These are phyloP conservation scores for Oppia nitens DNA, from an alignment of 1,140 invertebrate species.

Conservation along the genomic window DNA sequence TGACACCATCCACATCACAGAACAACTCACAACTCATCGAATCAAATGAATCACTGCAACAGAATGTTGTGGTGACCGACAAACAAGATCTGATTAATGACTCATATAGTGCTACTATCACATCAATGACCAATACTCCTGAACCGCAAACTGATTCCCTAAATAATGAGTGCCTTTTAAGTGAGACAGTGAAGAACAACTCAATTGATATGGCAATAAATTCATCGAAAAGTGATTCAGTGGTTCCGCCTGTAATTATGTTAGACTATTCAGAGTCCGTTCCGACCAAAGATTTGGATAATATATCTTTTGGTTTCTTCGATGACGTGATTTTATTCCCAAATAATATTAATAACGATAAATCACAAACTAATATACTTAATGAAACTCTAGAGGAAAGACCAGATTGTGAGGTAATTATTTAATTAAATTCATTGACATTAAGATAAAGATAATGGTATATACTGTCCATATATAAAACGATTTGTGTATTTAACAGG, in stretches of 20 bases:
- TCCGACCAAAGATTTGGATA: background rate
- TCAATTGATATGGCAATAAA: background rate
- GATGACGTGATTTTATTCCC: background rate
- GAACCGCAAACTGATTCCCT: too few species aligned
- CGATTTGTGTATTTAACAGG: background rate
- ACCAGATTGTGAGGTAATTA: background rate
- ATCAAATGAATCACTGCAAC: background rate
- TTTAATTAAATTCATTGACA: background rate
- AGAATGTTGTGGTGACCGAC: background rate
- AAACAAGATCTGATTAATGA: background rate
- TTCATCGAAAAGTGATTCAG: background rate
- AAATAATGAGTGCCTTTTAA: background rate
- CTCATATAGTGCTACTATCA: background rate
- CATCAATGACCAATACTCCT: background rate
- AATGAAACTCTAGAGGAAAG: background rate
- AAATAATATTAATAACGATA: background rate
- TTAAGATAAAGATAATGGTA: background rate
- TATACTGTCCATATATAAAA: background rate
- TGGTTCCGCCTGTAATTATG: background rate
- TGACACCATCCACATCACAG: background rate
- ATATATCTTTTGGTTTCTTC: background rate
- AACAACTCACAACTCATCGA: background rate
- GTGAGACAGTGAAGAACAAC: background rate
- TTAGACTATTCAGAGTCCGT: background rate
- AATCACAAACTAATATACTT: background rate